Conservation (phyloP, 2,888 invertebrate genomes). For the Pycnomerus fuliginosus region DNA sequence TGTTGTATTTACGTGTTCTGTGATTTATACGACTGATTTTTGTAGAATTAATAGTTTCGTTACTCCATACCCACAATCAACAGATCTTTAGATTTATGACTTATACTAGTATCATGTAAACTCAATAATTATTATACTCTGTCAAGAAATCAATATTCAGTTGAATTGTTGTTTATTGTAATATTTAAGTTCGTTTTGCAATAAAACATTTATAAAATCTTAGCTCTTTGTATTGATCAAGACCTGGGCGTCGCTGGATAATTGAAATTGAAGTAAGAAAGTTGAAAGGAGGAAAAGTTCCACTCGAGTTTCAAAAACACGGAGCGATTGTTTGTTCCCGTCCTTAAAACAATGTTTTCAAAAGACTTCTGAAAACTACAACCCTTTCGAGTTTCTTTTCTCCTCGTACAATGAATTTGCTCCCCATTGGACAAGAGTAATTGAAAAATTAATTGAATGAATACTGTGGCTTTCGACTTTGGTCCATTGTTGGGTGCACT, state of each 20-base stretch:
- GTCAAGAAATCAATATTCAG: too few relatives aligned
- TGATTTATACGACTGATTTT: slow-evolving; percentile 37
- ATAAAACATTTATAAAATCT: background rate
- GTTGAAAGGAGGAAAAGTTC: slow-evolving; percentile 16
- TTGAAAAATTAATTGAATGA: slow-evolving; percentile 53
- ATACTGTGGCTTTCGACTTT: slow-evolving; percentile 50
- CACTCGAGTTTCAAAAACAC: slow-evolving; percentile 37
- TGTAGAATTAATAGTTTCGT: slow-evolving; percentile 28
- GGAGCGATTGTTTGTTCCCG: slow-evolving; percentile 37
- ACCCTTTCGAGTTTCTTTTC: slow-evolving; percentile 43
- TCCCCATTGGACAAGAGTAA: slow-evolving; percentile 47
- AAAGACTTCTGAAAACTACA: slow-evolving; percentile 37
- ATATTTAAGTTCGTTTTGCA: too few relatives aligned
- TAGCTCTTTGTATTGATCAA: background rate
- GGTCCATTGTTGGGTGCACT: slow-evolving; percentile 39
- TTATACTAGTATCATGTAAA: too few relatives aligned
- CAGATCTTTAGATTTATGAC: too few relatives aligned
- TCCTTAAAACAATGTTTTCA: slow-evolving; percentile 45
- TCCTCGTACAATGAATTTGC: slow-evolving; percentile 45
- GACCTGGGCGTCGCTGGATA: background rate
- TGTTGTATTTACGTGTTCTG: slow-evolving; percentile 27
- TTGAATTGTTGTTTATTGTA: too few relatives aligned
- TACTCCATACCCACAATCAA: too few relatives aligned
- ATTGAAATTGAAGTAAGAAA: slow-evolving; percentile 7
- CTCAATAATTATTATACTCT: too few relatives aligned